A percentile compares a stretch with the other conserved stretches of the same genome.
Evolutionary conservation across 92 coral and sea anemone genomes (phyloP).

Genomic region (Actinostola sp.): DNA sequence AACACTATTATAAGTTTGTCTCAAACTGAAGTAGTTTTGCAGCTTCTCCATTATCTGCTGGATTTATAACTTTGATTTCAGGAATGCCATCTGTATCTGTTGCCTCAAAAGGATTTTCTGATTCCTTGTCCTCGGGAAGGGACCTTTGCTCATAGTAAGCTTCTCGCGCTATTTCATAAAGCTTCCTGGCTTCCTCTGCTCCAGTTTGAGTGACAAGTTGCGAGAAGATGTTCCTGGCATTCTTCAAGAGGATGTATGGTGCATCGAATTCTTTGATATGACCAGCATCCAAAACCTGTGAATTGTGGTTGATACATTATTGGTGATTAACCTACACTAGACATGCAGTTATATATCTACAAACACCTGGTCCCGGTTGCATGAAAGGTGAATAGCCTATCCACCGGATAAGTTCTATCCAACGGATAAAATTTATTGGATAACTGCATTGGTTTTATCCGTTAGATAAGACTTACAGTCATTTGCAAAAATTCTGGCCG

Average conservation of each 20-base stretch:
- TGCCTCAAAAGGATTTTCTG: constrained; percentile 28
- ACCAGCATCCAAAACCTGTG: constrained; percentile 82
- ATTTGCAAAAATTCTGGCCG: no score
- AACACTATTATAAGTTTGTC: constrained; percentile 6
- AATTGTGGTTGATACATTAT: no score
- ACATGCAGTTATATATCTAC: no score
- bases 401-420: no score
- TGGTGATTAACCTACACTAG: no score
- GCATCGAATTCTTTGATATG: constrained; percentile 75
- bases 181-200: constrained; percentile 53
- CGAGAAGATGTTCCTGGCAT: constrained; percentile 63
- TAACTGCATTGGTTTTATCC: no score
- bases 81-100: constrained; percentile 11
- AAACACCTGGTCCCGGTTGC: no score
- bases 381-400: no score
- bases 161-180: constrained; percentile 64
- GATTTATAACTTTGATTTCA: constrained; percentile 26
- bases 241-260: constrained; percentile 66
- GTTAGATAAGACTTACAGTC: no score
- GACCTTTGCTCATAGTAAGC: constrained; percentile 59
- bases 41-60: constrained; percentile 15
- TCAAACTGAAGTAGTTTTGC: constrained; percentile 17
- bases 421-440: no score
- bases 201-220: constrained; percentile 81
- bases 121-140: constrained; percentile 55